Base-by-base conservation (phyloP, 2,888 invertebrate genomes). In the Meghimatium bilineatum region DNA sequence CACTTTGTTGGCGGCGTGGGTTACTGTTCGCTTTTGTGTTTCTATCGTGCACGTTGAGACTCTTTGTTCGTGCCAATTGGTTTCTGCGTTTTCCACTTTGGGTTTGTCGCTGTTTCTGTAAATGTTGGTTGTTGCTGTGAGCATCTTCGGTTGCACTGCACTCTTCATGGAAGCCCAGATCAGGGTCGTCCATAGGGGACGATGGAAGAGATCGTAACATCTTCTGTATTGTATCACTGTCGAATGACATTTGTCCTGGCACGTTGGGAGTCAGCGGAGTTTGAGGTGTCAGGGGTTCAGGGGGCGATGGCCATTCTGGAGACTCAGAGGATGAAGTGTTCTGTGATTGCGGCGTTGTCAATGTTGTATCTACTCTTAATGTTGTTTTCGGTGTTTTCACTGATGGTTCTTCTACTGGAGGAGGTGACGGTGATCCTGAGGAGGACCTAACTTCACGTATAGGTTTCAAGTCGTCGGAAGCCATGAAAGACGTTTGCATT, bases 181-280 rank as follows among this genome's bases (percentile, higher is more conserved):
- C 91, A 71, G 86, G 83, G 79, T 90, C 88, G 71, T 86, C 88
- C 23, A 88, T 88, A 0, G 91, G 90, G 20, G 91, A 90, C 14
- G 89, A 88, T 44, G 97, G 97, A 96, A 98, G 97, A 79, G 98
- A 97, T 92, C 98, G 97, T 90, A 98, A 95, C 97, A 98, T 97
- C 88, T 97, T 95, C 94, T 98, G 98, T 89, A 98, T 95, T 17
- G 98, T 97, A 92, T 96, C 96, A 91, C 96, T 96, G 94, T 97
- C 97, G 94, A 96, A 94, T 85, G 93, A 93, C 87, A 94, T 92
- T 83, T 91, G 91, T 83, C 89, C 89, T 12, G 89, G 87, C 20
- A 91, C 91, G 38, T 90, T 83, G 80, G 92, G 90, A 76, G 92
- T 91, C 82, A 88, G 90, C 84, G 90, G 91, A 63, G 90, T 91